Conservation (phyloP, 2,888 invertebrate genomes). For the Acleris sparsana region DNA sequence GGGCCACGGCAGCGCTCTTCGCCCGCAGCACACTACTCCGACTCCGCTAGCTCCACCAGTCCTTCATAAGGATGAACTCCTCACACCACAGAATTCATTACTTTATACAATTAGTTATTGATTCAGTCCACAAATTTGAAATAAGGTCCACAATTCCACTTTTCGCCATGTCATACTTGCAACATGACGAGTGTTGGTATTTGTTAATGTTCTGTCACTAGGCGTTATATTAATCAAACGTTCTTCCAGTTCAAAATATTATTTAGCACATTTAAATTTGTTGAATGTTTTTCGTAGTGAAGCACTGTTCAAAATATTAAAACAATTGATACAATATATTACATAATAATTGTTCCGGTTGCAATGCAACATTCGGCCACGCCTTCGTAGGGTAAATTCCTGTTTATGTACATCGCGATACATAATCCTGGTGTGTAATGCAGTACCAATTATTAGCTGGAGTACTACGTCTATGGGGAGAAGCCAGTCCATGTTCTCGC, state of each 20-base stretch:
- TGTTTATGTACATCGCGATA: slow-evolving; percentile 55
- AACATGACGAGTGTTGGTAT: slow-evolving; percentile 65
- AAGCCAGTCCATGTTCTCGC: slow-evolving; percentile 76
- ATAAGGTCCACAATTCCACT: slow-evolving; percentile 81
- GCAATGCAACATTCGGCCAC: slow-evolving; percentile 65
- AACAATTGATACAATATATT: slow-evolving; percentile 78
- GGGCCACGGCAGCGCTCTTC: slow-evolving; percentile 5
- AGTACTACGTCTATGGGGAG: slow-evolving; percentile 82
- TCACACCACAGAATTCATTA: slow-evolving; percentile 82
- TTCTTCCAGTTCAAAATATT: slow-evolving; percentile 78
- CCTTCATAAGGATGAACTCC: slow-evolving; percentile 78
- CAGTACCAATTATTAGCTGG: slow-evolving; percentile 75
- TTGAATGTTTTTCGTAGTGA: slow-evolving; percentile 76
- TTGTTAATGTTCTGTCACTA: slow-evolving; percentile 79
- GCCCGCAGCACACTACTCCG: slow-evolving; percentile 49
- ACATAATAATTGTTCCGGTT: slow-evolving; percentile 76
- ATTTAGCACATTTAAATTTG: slow-evolving; percentile 81
- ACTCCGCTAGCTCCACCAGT: slow-evolving; percentile 66
- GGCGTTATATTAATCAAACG: slow-evolving; percentile 76
- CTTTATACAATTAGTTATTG: slow-evolving; percentile 80
- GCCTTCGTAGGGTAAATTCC: slow-evolving; percentile 56
- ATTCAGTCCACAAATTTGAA: slow-evolving; percentile 83
- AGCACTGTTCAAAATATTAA: slow-evolving; percentile 73
- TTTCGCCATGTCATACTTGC: slow-evolving; percentile 58
- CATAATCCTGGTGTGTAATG: slow-evolving; percentile 64